These are phyloP conservation scores for Philonicus albiceps DNA, from an alignment of 2,888 invertebrate genomes.

Conservation along the genomic window DNA sequence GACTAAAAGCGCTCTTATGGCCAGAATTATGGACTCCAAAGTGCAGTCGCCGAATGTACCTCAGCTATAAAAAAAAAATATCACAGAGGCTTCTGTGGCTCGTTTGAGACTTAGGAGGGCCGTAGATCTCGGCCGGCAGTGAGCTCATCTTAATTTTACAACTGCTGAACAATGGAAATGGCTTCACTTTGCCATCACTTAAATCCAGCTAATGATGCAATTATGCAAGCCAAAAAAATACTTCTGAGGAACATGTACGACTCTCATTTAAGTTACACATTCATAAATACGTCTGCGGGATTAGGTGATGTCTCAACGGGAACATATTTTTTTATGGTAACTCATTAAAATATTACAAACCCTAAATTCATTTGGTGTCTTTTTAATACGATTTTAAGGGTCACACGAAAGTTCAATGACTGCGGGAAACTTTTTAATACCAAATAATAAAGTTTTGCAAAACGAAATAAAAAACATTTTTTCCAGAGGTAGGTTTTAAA, in stretches of 20 bases:
- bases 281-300: background rate
- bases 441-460: no score
- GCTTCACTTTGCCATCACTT: background rate
- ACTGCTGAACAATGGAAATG: background rate
- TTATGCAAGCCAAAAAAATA: background rate
- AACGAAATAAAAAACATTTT: no score
- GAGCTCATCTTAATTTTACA: background rate
- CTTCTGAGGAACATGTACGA: background rate
- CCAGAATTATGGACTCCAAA: background rate
- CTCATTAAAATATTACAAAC: background rate
- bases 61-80: background rate
- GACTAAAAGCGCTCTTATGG: background rate
- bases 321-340: background rate
- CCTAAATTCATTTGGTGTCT: background rate
- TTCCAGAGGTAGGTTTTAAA: no score
- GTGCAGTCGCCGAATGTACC: background rate
- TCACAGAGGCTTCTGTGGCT: background rate
- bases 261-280: background rate
- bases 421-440: no score
- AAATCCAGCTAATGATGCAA: background rate
- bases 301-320: background rate
- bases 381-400: background rate
- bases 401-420: background rate
- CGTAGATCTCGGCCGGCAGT: background rate
- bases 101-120: background rate